Conservation (phyloP, 2,113 vertebrate species). For the Castor canadensis region DNA sequence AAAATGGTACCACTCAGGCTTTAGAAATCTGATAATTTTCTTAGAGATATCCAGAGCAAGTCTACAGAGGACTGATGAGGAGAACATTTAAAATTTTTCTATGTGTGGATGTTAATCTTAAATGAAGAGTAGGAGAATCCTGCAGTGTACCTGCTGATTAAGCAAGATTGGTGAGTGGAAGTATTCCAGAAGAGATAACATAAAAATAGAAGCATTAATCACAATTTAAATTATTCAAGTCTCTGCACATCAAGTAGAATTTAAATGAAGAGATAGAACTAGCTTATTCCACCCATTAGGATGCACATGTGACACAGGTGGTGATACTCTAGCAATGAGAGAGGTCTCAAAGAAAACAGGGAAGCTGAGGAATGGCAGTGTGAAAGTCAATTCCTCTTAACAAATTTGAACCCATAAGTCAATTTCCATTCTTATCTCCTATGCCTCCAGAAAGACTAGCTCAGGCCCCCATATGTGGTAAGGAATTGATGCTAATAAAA, state of each 20-base stretch:
- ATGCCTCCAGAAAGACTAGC: background rate
- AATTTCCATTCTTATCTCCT: background rate
- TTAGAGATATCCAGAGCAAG: background rate
- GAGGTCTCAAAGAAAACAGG: background rate
- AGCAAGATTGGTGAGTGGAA: background rate
- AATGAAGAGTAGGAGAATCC: background rate
- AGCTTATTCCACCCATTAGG: background rate
- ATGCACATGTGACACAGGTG: too few relatives aligned
- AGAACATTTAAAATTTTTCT: background rate
- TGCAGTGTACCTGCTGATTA: background rate
- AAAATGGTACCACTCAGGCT: background rate
- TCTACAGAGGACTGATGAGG: background rate
- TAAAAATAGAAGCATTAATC: slow-evolving; percentile 50
- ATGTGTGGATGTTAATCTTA: background rate
- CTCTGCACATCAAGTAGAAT: background rate
- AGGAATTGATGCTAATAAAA: background rate
- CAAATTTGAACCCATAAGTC: background rate
- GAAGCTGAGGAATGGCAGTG: background rate
- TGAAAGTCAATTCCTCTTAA: background rate
- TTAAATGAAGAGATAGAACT: background rate
- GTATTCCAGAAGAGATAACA: slow-evolving; percentile 5
- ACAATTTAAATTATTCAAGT: slow-evolving; percentile 32
- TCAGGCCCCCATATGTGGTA: background rate
- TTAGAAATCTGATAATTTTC: background rate
- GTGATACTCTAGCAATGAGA: background rate